Percentiles rank a stretch among this genome's conserved stretches.
phyloP scores from a whole-genome alignment of 2,113 vertebrate genomes.

The Dendrocopos noguchii region DNA sequence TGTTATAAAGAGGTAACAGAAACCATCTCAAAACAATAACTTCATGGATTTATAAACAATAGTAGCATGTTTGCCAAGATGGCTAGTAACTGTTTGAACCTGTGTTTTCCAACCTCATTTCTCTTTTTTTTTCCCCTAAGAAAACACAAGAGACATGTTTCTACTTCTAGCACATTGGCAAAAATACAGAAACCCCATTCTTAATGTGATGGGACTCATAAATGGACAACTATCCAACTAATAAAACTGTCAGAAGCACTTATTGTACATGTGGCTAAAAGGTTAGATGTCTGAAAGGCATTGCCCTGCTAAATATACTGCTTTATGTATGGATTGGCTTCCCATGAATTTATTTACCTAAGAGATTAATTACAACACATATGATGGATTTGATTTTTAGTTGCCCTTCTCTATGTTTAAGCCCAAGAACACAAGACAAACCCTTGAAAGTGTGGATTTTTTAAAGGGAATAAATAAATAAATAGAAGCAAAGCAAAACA shows the following conservation, averaged over 20 bases:
- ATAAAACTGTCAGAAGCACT: not conserved
- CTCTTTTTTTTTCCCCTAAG: not conserved
- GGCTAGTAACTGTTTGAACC: not conserved
- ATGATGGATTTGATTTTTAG: not conserved
- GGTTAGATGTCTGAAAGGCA: not conserved
- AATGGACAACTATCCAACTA: not conserved
- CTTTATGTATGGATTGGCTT: not conserved
- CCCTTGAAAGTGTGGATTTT: not conserved
- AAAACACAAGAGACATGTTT: not conserved
- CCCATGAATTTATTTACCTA: not conserved
- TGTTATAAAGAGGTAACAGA: conserved; percentile 30
- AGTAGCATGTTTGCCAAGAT: not conserved
- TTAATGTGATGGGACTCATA: not conserved
- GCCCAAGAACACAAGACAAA: not conserved
- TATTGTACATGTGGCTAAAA: not conserved
- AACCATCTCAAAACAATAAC: not conserved
- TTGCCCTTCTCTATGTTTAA: not conserved
- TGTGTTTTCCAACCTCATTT: not conserved
- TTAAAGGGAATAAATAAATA: too few species aligned
- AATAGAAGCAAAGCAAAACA: too few species aligned
- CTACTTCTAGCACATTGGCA: not conserved
- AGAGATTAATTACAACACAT: not conserved
- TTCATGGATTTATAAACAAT: not conserved
- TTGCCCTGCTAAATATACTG: not conserved
- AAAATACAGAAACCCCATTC: not conserved